Percentiles rank a stretch among this genome's conserved stretches.
Evolutionary conservation across 2,797 vertebrate genomes (phyloP).

Genomic region (Galagoides demidoff): DNA sequence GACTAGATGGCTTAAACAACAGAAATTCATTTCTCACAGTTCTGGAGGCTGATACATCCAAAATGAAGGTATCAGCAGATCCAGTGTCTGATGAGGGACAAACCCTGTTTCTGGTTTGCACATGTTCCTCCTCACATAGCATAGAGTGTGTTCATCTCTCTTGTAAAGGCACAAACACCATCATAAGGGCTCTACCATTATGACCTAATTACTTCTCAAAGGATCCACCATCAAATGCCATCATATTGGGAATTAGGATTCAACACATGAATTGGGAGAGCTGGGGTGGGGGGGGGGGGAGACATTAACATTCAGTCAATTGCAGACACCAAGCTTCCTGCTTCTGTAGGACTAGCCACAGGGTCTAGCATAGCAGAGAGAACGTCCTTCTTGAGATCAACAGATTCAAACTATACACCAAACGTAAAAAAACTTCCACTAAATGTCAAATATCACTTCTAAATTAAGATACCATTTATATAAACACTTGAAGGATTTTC

Average conservation of each 20-base stretch:
- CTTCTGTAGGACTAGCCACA: not conserved
- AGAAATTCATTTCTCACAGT: not conserved
- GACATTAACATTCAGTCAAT: not conserved
- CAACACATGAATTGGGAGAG: not conserved
- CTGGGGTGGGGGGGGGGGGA: too few species aligned
- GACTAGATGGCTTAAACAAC: not conserved
- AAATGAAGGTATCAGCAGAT: not conserved
- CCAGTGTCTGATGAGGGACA: not conserved
- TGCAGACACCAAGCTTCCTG: not conserved
- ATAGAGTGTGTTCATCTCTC: not conserved
- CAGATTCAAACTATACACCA: not conserved
- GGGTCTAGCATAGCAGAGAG: not conserved
- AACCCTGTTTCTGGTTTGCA: not conserved
- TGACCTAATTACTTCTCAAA: not conserved
- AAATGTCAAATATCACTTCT: conserved; percentile 22
- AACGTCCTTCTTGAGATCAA: not conserved
- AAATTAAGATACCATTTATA: conserved; percentile 11
- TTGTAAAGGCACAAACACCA: not conserved
- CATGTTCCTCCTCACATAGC: too few species aligned
- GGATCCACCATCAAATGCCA: not conserved
- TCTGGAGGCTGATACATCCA: not conserved
- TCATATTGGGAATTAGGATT: not conserved
- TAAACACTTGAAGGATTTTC: conserved; percentile 8
- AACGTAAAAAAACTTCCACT: conserved; percentile 18
- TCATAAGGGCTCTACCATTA: not conserved